Evolutionary conservation across 2,888 invertebrate species (phyloP), one percentile per base, ranked within the genome.

Genomic region (Drosophila longiperda): DNA sequence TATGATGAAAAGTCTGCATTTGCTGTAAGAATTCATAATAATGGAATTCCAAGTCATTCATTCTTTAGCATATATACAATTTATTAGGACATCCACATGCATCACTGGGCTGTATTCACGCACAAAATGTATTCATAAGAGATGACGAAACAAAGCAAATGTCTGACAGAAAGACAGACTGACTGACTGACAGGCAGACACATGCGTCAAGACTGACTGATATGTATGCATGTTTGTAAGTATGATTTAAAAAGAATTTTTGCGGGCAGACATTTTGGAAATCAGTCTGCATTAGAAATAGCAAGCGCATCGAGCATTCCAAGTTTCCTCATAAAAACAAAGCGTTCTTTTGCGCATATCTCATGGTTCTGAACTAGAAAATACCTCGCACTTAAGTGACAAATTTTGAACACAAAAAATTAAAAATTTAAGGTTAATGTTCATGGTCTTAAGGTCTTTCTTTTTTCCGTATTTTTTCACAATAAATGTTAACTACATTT

Each of bases 141-240:
- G 74, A 66, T 82, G 88, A 85, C 77, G 77, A 75, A 83, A 88
- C 86, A 88, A 85, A 74, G 72, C 72, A 78, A 80, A 76, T 65
- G 48, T 62, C 68, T 71, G 60, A 32, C 57, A 12, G 53, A 23
- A 72, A 50, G 34, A 52, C 54, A 29, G 73, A 36, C 26, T 34
- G 53, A 32, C 42, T 12, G 20, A 45, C 57, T 32, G 52, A 15
- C 48, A 45, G 29, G 26, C 15, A 57, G n/a, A 15, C 32, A 57
- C 32, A n/a, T 26, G 45, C 42, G 62, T 23, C 40, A 49, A 52
- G 59, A 36, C 66, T 71, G 64, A 42, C 66, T 52, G 42, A 59
- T 42, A 36, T 42, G n/a, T 33, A 34, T n/a, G 42, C 17, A 36
- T 11, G 26, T 40, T 11, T 23, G 36, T 59, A 32, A n/a, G 32